These are phyloP conservation scores for Lutjanus erythropterus DNA, from an alignment of 2,113 vertebrate genomes.

Conservation along the genomic window DNA sequence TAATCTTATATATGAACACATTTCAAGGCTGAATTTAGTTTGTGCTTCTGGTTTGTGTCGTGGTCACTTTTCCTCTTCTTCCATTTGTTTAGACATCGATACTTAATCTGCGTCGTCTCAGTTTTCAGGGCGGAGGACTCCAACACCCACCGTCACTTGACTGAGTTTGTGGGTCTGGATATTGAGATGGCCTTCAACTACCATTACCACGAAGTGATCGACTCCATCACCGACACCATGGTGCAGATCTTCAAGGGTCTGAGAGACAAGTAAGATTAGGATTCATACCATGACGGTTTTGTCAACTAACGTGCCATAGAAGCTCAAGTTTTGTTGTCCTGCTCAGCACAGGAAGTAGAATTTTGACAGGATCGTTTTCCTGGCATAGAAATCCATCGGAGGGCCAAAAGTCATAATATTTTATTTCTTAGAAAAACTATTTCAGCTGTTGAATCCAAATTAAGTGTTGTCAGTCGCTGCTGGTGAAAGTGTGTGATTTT, in stretches of 20 bases:
- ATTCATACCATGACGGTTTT: neutral
- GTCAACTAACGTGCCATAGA: no score
- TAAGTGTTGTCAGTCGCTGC: neutral
- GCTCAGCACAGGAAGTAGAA: neutral
- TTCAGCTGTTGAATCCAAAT: slow-evolving; percentile 17
- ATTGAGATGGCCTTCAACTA: slow-evolving; percentile 99
- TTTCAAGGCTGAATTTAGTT: neutral
- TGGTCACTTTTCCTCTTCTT: no score
- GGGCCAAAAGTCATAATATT: slow-evolving; percentile 20
- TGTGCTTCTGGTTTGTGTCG: no score
- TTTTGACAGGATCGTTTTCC: slow-evolving; percentile 26
- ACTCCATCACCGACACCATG: slow-evolving; percentile 97
- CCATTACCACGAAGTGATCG: slow-evolving; percentile 98
- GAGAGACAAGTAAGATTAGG: slow-evolving; percentile 90
- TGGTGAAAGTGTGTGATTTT: slow-evolving; percentile 2
- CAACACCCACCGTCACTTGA: slow-evolving; percentile 97
- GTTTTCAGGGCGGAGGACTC: slow-evolving; percentile 99
- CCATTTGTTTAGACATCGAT: neutral
- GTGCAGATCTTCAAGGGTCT: slow-evolving; percentile 99
- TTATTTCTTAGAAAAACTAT: neutral
- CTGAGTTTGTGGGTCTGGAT: slow-evolving; percentile 99
- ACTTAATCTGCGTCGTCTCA: slow-evolving; percentile 68
- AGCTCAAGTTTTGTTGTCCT: neutral
- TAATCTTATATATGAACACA: neutral
- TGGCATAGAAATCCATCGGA: neutral